phyloP scores from a whole-genome alignment of 30 jellyfish, hydroid and myxozoan species.

The Aurelia sp. region DNA sequence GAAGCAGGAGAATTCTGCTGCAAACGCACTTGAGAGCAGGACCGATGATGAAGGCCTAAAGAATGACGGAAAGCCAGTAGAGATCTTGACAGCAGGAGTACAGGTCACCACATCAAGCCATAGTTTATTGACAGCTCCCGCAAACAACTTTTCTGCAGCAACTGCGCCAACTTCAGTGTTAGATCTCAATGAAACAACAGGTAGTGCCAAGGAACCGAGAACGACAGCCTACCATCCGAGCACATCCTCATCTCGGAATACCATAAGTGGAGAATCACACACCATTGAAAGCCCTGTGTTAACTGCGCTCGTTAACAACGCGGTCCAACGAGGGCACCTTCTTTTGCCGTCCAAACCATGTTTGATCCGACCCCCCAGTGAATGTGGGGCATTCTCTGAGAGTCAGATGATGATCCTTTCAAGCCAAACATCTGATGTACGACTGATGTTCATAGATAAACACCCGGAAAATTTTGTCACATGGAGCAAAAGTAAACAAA shows the following conservation, averaged over 20 bases:
- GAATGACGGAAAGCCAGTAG: neutral
- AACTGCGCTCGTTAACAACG: neutral
- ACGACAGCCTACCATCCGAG: neutral
- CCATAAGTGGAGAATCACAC: neutral
- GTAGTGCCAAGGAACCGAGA: neutral
- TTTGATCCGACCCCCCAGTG: conserved; percentile 68
- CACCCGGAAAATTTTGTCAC: conserved; percentile 38
- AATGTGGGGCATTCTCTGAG: conserved; percentile 59
- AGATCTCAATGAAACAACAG: neutral
- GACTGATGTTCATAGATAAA: conserved; percentile 46
- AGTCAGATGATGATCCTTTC: conserved; percentile 18
- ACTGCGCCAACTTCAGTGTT: neutral
- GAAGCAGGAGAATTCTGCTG: neutral
- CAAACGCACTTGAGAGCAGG: too few species aligned
- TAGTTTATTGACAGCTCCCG: neutral
- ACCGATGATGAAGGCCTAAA: neutral
- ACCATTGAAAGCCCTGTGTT: conserved; percentile 11
- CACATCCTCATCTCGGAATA: neutral
- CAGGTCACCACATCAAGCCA: neutral
- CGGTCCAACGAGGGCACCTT: conserved; percentile 40
- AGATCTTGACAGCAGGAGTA: neutral
- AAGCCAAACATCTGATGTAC: conserved; percentile 29
- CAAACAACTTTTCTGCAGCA: neutral
- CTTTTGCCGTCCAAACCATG: conserved; percentile 66
- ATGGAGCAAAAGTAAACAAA: conserved; percentile 49